Percentiles rank a stretch among this genome's conserved stretches.
Evolutionary conservation across 37 sponge, comb jelly and placozoan species (phyloP).

Genomic region (Theonella swinhoei): DNA sequence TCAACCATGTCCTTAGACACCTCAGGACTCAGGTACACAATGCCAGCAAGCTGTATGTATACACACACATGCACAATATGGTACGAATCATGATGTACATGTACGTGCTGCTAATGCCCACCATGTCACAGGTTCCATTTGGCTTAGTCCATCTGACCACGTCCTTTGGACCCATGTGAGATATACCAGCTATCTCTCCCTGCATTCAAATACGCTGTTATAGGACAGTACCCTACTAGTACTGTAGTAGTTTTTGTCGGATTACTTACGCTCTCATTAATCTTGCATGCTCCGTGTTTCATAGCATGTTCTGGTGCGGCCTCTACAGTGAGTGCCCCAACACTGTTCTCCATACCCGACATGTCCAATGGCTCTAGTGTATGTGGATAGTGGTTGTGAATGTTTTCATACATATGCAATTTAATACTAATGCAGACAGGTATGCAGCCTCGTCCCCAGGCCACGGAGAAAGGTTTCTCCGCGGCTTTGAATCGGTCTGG

Average conservation of each 20-base stretch:
- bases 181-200: slow-evolving; percentile 68
- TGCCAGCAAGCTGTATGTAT: slow-evolving; percentile 58
- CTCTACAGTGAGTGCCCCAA: slow-evolving; percentile 47
- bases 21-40: slow-evolving; percentile 68
- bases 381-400: background rate
- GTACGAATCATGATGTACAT: background rate
- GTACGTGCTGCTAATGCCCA: no score
- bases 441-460: no score
- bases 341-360: slow-evolving; percentile 10
- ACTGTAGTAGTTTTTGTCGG: background rate
- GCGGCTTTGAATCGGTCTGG: no score
- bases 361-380: slow-evolving; percentile 54
- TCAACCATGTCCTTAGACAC: slow-evolving; percentile 47
- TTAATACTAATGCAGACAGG: no score
- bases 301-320: slow-evolving; percentile 50
- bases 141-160: slow-evolving; percentile 29
- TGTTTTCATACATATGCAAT: no score
- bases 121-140: slow-evolving; percentile 56
- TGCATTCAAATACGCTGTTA: background rate
- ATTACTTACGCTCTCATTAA: slow-evolving; percentile 45
- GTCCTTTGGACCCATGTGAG: slow-evolving; percentile 44
- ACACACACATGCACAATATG: background rate
- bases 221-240: background rate
- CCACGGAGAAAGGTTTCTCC: no score
- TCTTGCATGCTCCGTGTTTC: slow-evolving; percentile 67